Conservation (phyloP, 2,113 vertebrate species). For the Larimichthys crocea region DNA sequence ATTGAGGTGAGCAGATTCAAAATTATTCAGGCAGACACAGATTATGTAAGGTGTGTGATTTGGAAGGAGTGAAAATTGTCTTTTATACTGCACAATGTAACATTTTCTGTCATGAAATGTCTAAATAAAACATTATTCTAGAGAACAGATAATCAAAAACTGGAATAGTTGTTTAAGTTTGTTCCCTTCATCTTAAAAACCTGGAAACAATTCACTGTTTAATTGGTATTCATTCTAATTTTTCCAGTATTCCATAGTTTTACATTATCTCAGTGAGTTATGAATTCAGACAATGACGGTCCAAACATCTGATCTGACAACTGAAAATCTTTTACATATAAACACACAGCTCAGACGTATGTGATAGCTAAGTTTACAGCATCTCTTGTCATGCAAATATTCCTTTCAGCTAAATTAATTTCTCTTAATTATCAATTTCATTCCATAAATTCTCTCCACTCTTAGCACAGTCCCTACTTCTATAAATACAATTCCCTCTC, state of each 20-base stretch:
- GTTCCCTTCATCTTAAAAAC: too few relatives aligned
- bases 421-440: background rate
- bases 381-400: background rate
- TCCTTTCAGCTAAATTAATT: background rate
- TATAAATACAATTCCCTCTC: background rate
- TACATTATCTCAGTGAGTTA: too few relatives aligned
- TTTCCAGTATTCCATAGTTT: too few relatives aligned
- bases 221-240: too few relatives aligned
- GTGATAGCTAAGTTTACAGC: background rate
- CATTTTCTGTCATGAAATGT: background rate
- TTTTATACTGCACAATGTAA: background rate
- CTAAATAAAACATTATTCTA: background rate
- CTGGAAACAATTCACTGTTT: too few relatives aligned
- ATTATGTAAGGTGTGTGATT: background rate
- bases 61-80: background rate
- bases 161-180: too few relatives aligned
- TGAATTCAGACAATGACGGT: too few relatives aligned
- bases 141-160: too few relatives aligned
- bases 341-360: background rate
- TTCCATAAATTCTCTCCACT: too few relatives aligned
- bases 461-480: background rate
- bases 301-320: too few relatives aligned
- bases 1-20: background rate
- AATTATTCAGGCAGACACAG: background rate
- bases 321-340: too few relatives aligned